Conservation (phyloP, 2,797 vertebrate species). For the Poecilia wingei region DNA sequence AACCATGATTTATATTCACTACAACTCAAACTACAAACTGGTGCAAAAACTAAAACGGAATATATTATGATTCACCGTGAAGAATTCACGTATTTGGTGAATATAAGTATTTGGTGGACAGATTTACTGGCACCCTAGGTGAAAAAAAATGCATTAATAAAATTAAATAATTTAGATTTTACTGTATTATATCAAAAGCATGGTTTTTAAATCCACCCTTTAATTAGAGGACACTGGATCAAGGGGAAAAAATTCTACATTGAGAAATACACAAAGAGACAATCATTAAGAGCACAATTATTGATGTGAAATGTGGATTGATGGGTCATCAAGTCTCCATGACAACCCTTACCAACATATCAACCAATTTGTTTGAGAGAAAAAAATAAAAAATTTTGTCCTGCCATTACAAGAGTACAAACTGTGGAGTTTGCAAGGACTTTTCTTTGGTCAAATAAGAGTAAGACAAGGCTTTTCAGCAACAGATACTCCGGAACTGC, state of each 20-base stretch:
- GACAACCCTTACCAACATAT: not conserved
- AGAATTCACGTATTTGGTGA: not conserved
- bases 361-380: not conserved
- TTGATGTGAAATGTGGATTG: not conserved
- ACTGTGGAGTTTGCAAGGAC: not conserved
- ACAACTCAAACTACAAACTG: not conserved
- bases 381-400: not conserved
- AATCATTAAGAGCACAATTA: not conserved
- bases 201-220: not conserved
- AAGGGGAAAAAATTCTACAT: not conserved
- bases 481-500: no score
- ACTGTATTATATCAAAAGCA: not conserved
- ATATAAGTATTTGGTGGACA: no score
- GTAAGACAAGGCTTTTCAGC: not conserved
- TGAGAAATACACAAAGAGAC: not conserved
- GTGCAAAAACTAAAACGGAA: not conserved
- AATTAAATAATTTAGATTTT: not conserved
- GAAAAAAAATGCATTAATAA: not conserved
- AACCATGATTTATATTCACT: constrained; percentile 25
- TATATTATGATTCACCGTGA: not conserved
- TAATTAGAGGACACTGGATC: not conserved
- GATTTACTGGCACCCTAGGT: no score
- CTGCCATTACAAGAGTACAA: not conserved
- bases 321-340: not conserved
- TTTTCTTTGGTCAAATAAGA: not conserved